Base-by-base conservation (phyloP, 1,140 invertebrate species). In the Eumaeus atala region DNA sequence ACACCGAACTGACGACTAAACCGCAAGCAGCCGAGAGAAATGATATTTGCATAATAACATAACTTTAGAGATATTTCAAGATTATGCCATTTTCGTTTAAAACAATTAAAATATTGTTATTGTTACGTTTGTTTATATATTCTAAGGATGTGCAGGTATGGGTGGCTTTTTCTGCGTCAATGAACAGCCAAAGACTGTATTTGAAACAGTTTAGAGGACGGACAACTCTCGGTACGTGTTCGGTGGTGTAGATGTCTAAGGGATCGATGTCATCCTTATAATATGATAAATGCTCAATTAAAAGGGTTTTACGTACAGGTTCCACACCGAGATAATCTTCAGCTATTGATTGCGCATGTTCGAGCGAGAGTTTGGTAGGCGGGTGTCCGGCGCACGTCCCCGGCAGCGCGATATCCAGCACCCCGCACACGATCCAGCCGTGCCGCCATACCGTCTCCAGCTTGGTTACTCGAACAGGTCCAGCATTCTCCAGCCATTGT, bases 391-490 rank as follows among this genome's bases (percentile, higher is more conserved):
- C 74, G 69, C 90, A 90, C 2, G 89, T 88, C 28, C 89, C 90
- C 7, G 90, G 89, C 3, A 90, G 67, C 0, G 85, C 87, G 5
- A 83, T 73, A 56, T 91, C 89, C 14, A 91, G 74, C 10, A 90
- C 77, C 6, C 88, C 89, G 61, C 90, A 91, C 1, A 91, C 66
- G 16, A 90, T 78, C 65, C 89, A 89, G 16, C 90, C 90, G 59
- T 91, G 89, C 3, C 75, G 70, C 90, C 90, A 91, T 12, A 90
- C 77, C 9, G 82, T 73, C 50, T 87, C 84, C 56, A 88, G 49
- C 37, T 75, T 67, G 36, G 76, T 80, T 35, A 79, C 73, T 33
- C 78, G 63, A 40, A 84, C 74, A 0, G 82, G 74, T 6, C 82
- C 79, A 1, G 67, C 69, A 12, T 82, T 77, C 34, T 70, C 74